Percentiles rank a stretch among this genome's conserved stretches.
phyloP scores from a whole-genome alignment of 1,140 invertebrate genomes.

The Penaeus indicus region DNA sequence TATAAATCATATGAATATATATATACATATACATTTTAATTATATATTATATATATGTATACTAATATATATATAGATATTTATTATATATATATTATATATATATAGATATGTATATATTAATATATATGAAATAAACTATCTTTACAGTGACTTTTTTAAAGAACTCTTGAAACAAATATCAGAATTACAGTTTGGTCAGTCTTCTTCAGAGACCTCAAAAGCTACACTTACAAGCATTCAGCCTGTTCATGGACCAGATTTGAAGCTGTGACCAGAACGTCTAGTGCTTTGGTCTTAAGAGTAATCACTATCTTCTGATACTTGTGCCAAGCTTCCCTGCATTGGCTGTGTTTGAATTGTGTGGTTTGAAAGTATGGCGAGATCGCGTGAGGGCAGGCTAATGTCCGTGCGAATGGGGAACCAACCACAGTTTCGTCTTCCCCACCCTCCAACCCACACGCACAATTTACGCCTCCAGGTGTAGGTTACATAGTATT shows the following conservation, averaged over 20 bases:
- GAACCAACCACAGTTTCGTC: constrained; percentile 47
- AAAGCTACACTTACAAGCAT: constrained; percentile 72
- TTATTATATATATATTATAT: too few species aligned
- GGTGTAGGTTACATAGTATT: constrained; percentile 76
- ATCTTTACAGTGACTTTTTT: too few species aligned
- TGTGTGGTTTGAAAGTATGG: constrained; percentile 53
- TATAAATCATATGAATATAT: constrained; percentile 36
- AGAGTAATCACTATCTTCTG: constrained; percentile 66
- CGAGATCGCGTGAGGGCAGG: constrained; percentile 67
- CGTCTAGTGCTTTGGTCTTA: constrained; percentile 64
- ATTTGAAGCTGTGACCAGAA: constrained; percentile 71
- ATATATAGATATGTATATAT: too few species aligned
- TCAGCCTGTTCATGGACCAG: constrained; percentile 81
- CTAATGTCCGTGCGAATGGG: constrained; percentile 75
- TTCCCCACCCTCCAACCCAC: constrained; percentile 74
- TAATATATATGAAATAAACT: too few species aligned
- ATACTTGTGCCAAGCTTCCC: constrained; percentile 65
- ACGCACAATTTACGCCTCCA: constrained; percentile 82
- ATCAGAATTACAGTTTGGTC: too few species aligned
- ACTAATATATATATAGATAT: too few species aligned
- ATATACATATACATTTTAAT: too few species aligned
- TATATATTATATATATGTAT: too few species aligned
- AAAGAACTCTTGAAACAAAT: too few species aligned
- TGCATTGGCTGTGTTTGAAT: constrained; percentile 40
- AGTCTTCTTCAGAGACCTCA: not conserved